These are phyloP conservation scores for Bothrops jararaca DNA, from an alignment of 2,113 vertebrate genomes.

Conservation along the genomic window DNA sequence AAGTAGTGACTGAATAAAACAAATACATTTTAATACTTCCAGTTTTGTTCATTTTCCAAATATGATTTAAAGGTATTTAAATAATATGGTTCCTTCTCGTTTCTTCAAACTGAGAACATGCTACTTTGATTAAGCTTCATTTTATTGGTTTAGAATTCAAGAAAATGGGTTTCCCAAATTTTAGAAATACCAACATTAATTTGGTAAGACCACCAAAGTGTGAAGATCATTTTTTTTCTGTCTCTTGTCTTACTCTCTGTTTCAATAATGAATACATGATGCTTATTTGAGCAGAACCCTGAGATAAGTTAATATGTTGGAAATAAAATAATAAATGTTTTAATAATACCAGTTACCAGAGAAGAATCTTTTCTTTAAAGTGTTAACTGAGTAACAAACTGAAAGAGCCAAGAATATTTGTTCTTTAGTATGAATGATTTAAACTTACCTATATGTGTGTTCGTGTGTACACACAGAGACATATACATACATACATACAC, in stretches of 20 bases:
- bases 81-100: constrained; percentile 2
- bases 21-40: constrained; percentile 36
- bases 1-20: constrained; percentile 23
- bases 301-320: constrained; percentile 57
- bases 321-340: constrained; percentile 33
- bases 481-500: constrained; percentile 20
- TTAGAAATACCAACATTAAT: constrained; percentile 3
- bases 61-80: constrained; percentile 36
- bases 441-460: constrained; percentile 16
- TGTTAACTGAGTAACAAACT: constrained; percentile 11
- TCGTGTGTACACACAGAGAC: background rate
- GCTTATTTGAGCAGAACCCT: constrained; percentile 55
- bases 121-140: background rate
- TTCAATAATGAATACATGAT: constrained; percentile 31
- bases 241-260: constrained; percentile 18
- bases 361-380: constrained; percentile 37
- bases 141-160: constrained; percentile 37
- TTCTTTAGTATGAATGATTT: background rate
- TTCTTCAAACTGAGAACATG: constrained; percentile 10
- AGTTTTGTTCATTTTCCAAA: constrained; percentile 38
- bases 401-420: constrained; percentile 7
- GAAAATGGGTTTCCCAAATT: constrained; percentile 27
- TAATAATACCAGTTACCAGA: constrained; percentile 30
- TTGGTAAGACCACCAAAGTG: constrained; percentile 11
- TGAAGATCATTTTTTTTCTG: background rate